Evolutionary conservation across 2,113 vertebrate genomes (phyloP), one percentile per base, ranked within the genome.

Genomic region (Globicephala melas): DNA sequence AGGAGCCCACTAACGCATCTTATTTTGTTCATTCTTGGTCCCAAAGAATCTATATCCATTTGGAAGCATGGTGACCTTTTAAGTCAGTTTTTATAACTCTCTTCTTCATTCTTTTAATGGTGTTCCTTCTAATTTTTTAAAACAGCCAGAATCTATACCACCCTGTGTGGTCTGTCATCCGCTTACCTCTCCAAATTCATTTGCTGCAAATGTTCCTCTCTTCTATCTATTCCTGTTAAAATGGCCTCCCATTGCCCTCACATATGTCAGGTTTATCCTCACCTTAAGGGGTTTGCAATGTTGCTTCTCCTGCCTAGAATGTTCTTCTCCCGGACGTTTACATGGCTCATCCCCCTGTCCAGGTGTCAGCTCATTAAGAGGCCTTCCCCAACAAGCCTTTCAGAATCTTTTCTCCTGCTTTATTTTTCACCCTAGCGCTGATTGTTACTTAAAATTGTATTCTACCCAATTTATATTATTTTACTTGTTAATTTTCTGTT

Each of bases 401-500:
- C 33, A 74, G 58, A 87, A 88, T 62, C 1, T 31, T 95, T 65
- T 74, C 38, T 41, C 26, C 71, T 84, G 26, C 33, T 71, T 94
- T 73, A 26, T 31, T 74, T 95, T 71, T 77, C n/a, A 18, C 55
- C n/a, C 63, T 68, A 89, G n/a, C 79, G 93, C 11, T 12, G 0
- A 88, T 92, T 79, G 58, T 38, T 93, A 62, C 5, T 62, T 80
- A 94, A 60, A 84, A 73, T 82, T 63, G n/a, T 50, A 67, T 55
- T 80, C 17, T 41, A 91, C 53, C 53, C 53, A 53, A 53, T 53
- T 55, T 81, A 8, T 71, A 91, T 84, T 41, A 68, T 18, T 68
- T 88, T n/a, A 50, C 7, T 80, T 90, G 6, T 26, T 23, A 62
- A 82, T 74, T 76, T 95, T 87, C 23, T 58, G 15, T 77, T 67